These are phyloP conservation scores for Ornithoptera alexandrae DNA, from an alignment of 2,888 invertebrate genomes.

Conservation along the genomic window DNA sequence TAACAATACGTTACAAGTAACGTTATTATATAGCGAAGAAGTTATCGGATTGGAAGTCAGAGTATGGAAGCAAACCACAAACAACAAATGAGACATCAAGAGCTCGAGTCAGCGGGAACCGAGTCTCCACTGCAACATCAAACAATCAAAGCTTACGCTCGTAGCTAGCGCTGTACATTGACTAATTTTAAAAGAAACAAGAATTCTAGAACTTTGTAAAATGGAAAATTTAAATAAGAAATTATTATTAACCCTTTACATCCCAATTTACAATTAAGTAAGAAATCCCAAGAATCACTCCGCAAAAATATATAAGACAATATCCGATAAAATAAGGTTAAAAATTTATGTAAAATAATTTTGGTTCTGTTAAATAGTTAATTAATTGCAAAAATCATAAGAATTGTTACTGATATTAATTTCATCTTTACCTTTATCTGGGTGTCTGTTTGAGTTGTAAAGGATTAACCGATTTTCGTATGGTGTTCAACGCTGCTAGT, in stretches of 20 bases:
- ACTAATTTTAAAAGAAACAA: conserved; percentile 1
- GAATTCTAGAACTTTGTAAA: too few relatives aligned
- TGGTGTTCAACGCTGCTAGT: not conserved
- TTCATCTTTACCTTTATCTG: not conserved
- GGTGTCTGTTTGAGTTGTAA: not conserved
- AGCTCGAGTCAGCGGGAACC: conserved; percentile 69
- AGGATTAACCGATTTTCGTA: not conserved
- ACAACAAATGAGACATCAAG: conserved; percentile 72
- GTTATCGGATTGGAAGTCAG: conserved; percentile 46
- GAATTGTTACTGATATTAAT: not conserved
- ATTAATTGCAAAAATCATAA: not conserved
- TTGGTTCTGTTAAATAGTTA: not conserved
- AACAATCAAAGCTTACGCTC: conserved; percentile 76
- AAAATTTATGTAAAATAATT: not conserved
- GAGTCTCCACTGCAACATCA: conserved; percentile 67
- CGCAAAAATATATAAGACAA: too few relatives aligned
- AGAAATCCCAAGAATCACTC: too few relatives aligned
- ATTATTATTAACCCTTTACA: too few relatives aligned
- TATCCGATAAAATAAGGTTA: too few relatives aligned
- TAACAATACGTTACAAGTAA: conserved; percentile 24
- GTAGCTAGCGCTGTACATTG: conserved; percentile 66
- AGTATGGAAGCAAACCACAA: conserved; percentile 69
- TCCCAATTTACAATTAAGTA: too few relatives aligned
- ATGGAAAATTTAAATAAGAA: too few relatives aligned
- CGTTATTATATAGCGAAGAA: conserved; percentile 23